phyloP scores from a whole-genome alignment of 2,113 vertebrate genomes.

The Pituophis catenifer region DNA sequence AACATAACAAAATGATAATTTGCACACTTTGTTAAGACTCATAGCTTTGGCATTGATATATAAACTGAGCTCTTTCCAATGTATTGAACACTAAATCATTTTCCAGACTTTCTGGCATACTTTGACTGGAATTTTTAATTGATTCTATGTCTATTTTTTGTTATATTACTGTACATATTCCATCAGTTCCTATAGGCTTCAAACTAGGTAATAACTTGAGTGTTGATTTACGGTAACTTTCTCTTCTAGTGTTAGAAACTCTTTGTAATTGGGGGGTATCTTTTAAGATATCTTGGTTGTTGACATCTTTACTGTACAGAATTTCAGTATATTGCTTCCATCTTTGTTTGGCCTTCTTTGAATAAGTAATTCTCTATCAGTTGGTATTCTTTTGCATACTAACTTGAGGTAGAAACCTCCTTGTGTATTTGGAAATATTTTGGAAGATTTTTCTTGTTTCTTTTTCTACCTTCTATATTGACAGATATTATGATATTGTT shows the following conservation, averaged over 20 bases:
- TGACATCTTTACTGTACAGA: background rate
- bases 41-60: background rate
- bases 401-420: background rate
- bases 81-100: background rate
- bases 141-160: background rate
- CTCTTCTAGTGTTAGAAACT: background rate
- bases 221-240: background rate
- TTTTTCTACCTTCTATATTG: background rate
- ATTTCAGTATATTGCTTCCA: background rate
- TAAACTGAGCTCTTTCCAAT: background rate
- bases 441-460: background rate
- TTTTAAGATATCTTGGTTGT: background rate
- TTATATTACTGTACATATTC: too few species aligned
- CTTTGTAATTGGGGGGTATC: background rate
- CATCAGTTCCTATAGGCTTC: too few species aligned
- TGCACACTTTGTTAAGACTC: background rate
- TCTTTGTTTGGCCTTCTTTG: background rate
- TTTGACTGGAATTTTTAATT: background rate
- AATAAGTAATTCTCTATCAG: background rate
- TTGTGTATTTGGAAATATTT: background rate
- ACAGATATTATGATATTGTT: background rate
- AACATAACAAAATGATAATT: background rate
- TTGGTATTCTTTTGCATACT: background rate
- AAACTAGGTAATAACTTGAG: too few species aligned
- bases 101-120: background rate